Conservation (phyloP, 2,888 invertebrate genomes). For the Malthinus seriepunctatus region DNA sequence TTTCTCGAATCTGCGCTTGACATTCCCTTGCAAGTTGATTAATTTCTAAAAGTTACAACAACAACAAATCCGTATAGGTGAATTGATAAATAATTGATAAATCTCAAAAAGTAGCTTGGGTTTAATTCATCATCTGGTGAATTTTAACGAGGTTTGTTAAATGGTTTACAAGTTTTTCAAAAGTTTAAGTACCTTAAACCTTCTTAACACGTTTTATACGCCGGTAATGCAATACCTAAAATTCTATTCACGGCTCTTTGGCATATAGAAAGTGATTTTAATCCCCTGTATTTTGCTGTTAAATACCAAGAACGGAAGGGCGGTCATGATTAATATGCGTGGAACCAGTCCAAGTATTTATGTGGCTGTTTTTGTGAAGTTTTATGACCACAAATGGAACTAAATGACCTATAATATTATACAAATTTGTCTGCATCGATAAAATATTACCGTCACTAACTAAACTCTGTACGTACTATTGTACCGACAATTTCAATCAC, state of each 20-base stretch:
- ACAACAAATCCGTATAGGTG: too few species aligned
- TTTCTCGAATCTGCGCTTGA: too few species aligned
- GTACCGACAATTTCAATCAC: not conserved
- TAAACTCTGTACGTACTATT: not conserved
- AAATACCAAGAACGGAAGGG: slow-evolving; percentile 23
- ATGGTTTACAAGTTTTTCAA: too few species aligned
- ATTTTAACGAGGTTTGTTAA: too few species aligned
- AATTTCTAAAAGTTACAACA: too few species aligned
- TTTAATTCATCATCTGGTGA: too few species aligned
- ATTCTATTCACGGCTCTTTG: slow-evolving; percentile 16
- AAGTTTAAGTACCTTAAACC: not conserved
- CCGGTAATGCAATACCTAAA: slow-evolving; percentile 11
- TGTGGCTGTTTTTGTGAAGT: slow-evolving; percentile 18
- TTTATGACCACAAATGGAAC: slow-evolving; percentile 22
- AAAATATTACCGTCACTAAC: slow-evolving; percentile 4
- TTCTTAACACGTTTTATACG: not conserved
- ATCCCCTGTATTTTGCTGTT: slow-evolving; percentile 18
- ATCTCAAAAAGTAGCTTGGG: too few species aligned
- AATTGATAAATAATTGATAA: too few species aligned
- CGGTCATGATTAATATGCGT: slow-evolving; percentile 22
- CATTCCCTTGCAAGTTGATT: too few species aligned
- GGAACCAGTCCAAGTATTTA: slow-evolving; percentile 25
- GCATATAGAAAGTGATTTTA: slow-evolving; percentile 19
- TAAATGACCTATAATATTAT: slow-evolving; percentile 19
- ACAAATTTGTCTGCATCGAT: slow-evolving; percentile 19